Evolutionary conservation across 1,140 invertebrate species (phyloP), one percentile per base, ranked within the genome.

Genomic region (Achatina immaculata): DNA sequence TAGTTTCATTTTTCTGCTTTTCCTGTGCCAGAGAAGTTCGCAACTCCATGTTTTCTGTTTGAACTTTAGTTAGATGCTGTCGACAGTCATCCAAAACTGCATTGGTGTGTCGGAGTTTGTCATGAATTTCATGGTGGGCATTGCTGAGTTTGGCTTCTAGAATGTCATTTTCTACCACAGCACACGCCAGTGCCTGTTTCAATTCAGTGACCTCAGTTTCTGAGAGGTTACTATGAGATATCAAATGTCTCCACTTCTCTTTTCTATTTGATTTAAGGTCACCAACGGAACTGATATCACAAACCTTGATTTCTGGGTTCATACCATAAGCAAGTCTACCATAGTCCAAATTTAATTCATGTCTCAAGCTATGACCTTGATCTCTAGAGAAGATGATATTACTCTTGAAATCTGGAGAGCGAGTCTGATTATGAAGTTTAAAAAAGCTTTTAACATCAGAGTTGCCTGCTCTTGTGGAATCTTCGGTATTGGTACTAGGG

Each of bases 11-110:
- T 45, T 81, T 81, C n/a, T 75, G 79, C 66, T 84, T 84, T 55
- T 89, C 88, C 48, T 86, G 83, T 42, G 87, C 86, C 78, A 87
- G 77, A 42, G 82, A 81, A 16, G 84, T 83, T 7, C 87, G 82
- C 58, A 88, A 74, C 77, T 89, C 88, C 82, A 86, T 86, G 82
- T 89, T 89, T 79, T 89, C 88, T 24, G 86, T 86, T 75, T 89
- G 88, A 38, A 87, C 83, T 68, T 85, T 87, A 34, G 85, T 81
- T 21, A 89, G 72, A 71, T 89, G 87, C 55, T 84, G 78, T 51
- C 88, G 80, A 75, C 86, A 87, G 74, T 89, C 88, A 81, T 89
- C 88, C n/a, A 89, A 69, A 16, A 89, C 86, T 55, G 86, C 87
- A 73, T 85, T 87, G 21, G 87, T 89, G 82, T 89, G 87, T 28